Evolutionary conservation across 2,797 vertebrate genomes (phyloP), one percentile per base, ranked within the genome.

Genomic region (Knipowitschia caucasica): DNA sequence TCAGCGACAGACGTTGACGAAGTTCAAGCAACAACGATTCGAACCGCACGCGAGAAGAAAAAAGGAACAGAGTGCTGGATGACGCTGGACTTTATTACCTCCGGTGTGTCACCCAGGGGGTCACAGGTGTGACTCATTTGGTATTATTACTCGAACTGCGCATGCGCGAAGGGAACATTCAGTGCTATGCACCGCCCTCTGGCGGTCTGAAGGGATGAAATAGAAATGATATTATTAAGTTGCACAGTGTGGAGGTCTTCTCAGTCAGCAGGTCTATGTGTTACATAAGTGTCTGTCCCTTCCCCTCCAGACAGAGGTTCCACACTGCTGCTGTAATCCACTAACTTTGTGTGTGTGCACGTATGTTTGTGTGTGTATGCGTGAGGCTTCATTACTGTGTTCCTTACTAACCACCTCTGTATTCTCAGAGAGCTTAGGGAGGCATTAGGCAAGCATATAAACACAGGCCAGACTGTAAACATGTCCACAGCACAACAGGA

Each of bases 241-340:
- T 49, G 39, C 2, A 6, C 7, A 4, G 45, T 12, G 33, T 53
- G 59, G 62, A 50, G 42, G 50, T 66, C 50, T 33, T 60, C 56
- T 59, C 71, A 66, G 61, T 83, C 82, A 85, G 80, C 73, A 23
- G 62, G 72, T 73, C 27, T 67, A 50, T 24, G 12, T 34, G 53
- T 84, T 83, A 80, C 67, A 59, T 81, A 83, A 84, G 70, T 42
- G 75, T 76, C 64, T 75, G 73, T 69, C 67, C 62, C 50, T 61
- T 33, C 15, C 64, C 79, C 71, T 69, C 63, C 52, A 69, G 50
- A 65, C 59, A 67, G 72, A 63, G 63, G 24, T 63, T 30, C 51
- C n/a, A 15, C 0, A n/a, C 5, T 6, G 35, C 62, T 34, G 57
- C 57, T 79, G 80, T 77, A 82, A 83, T 86, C 75, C 62, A 56